A percentile compares a stretch with the other conserved stretches of the same genome.
These are phyloP conservation scores for Oceanodroma leucorhoa DNA, from an alignment of 2,797 vertebrate genomes.

Conservation along the genomic window DNA sequence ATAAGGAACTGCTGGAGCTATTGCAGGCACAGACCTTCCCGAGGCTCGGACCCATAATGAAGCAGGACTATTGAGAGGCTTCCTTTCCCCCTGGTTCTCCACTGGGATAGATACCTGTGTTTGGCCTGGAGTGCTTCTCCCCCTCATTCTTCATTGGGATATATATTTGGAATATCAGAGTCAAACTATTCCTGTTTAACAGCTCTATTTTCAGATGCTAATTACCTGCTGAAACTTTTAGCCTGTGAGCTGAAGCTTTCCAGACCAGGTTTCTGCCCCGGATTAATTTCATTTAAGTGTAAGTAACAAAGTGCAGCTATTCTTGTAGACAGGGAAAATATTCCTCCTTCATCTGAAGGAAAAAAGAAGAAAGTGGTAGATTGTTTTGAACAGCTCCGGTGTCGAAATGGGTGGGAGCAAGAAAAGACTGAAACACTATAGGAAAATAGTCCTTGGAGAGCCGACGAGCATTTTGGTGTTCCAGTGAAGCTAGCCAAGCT, in stretches of 20 bases:
- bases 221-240: neutral
- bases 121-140: neutral
- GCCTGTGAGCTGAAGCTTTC: slow-evolving; percentile 1
- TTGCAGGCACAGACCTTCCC: neutral
- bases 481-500: slow-evolving; percentile 12
- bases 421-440: slow-evolving; percentile 20
- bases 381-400: slow-evolving; percentile 1
- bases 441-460: slow-evolving; percentile 41
- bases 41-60: neutral
- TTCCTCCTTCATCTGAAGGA: neutral
- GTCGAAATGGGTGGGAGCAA: neutral
- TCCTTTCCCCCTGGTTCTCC: neutral
- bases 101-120: neutral
- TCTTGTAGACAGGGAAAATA: neutral
- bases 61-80: neutral
- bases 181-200: neutral
- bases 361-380: neutral
- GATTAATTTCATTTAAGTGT: neutral
- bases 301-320: neutral
- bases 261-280: neutral
- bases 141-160: neutral
- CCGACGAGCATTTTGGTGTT: neutral
- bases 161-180: neutral
- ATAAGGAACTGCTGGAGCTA: neutral
- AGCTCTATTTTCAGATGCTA: neutral